Base-by-base conservation (phyloP, 2,113 vertebrate species). In the Tragulus kanchil region DNA sequence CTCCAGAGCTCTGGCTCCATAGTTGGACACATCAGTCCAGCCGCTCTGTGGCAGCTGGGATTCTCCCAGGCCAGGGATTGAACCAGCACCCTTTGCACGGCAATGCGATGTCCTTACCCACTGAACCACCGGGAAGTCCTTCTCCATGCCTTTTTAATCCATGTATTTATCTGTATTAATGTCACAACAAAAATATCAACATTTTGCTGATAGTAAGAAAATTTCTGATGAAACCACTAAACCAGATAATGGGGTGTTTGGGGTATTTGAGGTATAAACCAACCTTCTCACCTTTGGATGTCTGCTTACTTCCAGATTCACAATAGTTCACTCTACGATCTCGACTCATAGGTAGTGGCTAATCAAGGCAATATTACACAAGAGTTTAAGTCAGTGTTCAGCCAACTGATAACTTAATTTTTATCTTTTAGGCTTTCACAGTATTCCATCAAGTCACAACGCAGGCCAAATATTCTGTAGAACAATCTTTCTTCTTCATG, bases 201-300 rank as follows among this genome's bases (percentile, higher is more conserved):
- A 71, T 89, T 50, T 90, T 85, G 9, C 14, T 94, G 31, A 73
- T 11, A 8, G 69, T 83, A 85, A 96, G 26, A 84, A 91, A 73
- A 93, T 42, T 31, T 90, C 31, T 67, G 75, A 58, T 69, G 19
- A 67, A 89, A 69, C 59, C 12, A 58, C 87, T 75, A 81, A 81
- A 62, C 7, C 13, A 94, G 64, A 45, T n/a, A 12, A 1, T 73
- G 0, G 15, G 75, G 9, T 12, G 16, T n/a, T 78, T 52, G 9
- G 52, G 19, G 25, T 61, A 54, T 7, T 54, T 42, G 19, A 73
- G 56, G 36, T 23, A 73, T 28, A 54, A 0, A 59, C 42, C 11
- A 81, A 28, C 3, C 58, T 90, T 85, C 19, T 52, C 3, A 64
- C 7, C 45, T 83, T 65, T 78, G n/a, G 48, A 58, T 82, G 5